Evolutionary conservation across 1,140 invertebrate species (phyloP), one percentile per base, ranked within the genome.

Genomic region (Scaptodrosophila lebanonensis): DNA sequence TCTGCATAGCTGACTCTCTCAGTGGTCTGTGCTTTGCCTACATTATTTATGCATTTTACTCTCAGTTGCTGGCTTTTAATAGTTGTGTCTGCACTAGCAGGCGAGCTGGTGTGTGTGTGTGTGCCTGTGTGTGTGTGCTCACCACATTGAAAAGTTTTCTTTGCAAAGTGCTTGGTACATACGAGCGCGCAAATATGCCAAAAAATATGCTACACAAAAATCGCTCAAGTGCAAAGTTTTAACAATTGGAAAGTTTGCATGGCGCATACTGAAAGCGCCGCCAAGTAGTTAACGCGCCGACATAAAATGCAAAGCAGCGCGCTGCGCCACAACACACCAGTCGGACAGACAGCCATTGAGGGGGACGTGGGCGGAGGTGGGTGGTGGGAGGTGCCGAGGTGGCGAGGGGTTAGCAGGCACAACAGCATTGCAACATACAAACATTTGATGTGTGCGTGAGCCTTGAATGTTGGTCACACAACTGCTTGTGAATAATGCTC

Each of bases 71-170:
- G 75, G 73, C 65, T 79, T 77, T 68, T 77, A 77, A 77, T 77
- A 77, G 73, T 77, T 77, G 33, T 69, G 68, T 67, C 64, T 63
- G 54, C 47, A 33, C 40, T 45, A 59, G 48, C 27, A n/a, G 53
- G 52, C 25, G 12, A 29, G 35, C 35, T 20, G 25, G 36, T 43
- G 8, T 33, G 22, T 36, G 20, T 17, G 25, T 35, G 12, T 20
- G 27, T 45, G 22, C 29, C 33, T 13, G 43, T 38, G 36, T 47
- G 43, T 45, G 51, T 56, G 39, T 79, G 68, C 69, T 79, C 82
- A 79, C 75, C 75, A 73, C 73, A 79, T 73, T 82, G 73, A 79
- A 79, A 79, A 79, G 73, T 79, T 79, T 79, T 79, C 73, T 79
- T 79, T 82, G 75, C 75, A 79, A 79, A 79, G 73, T 79, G 73